phyloP scores from a whole-genome alignment of 2,888 invertebrate species.

The Heliothis peltigera region DNA sequence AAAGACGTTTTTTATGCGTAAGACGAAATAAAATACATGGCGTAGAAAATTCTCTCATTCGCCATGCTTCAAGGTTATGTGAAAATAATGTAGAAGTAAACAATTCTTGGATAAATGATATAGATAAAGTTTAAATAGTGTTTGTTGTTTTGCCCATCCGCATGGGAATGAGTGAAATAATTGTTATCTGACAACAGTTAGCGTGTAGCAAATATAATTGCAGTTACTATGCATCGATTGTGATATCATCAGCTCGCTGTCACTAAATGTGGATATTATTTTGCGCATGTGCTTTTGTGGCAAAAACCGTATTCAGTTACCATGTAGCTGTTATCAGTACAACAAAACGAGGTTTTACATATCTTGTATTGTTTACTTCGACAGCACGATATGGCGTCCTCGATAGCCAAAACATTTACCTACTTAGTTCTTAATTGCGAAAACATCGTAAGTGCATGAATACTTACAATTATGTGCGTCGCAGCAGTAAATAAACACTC shows the following conservation, averaged over 20 bases:
- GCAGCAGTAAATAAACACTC: slow-evolving; percentile 49
- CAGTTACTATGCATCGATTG: slow-evolving; percentile 30
- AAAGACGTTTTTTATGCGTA: neutral
- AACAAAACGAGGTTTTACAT: slow-evolving; percentile 5
- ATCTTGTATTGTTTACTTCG: slow-evolving; percentile 1
- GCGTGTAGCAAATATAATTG: slow-evolving; percentile 12
- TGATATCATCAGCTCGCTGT: slow-evolving; percentile 11
- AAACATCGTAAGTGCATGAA: slow-evolving; percentile 21
- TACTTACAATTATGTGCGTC: slow-evolving; percentile 32
- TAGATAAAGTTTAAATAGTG: neutral
- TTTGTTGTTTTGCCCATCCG: neutral
- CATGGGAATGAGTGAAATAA: slow-evolving; percentile 8
- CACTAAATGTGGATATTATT: slow-evolving; percentile 28
- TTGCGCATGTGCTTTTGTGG: slow-evolving; percentile 27
- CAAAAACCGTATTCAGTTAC: slow-evolving; percentile 11
- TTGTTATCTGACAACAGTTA: slow-evolving; percentile 22
- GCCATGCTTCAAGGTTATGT: slow-evolving; percentile 7
- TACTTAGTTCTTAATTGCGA: slow-evolving; percentile 8
- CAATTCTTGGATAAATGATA: slow-evolving; percentile 2
- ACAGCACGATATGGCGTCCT: slow-evolving; percentile 1
- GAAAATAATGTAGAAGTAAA: neutral
- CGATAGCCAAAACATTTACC: slow-evolving; percentile 25
- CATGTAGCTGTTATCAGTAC: slow-evolving; percentile 23
- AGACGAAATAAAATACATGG: neutral
- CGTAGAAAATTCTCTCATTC: neutral